Percentiles rank a stretch among this genome's conserved stretches.
These are phyloP conservation scores for Saturnia pavonia DNA, from an alignment of 2,888 invertebrate species.

Conservation along the genomic window DNA sequence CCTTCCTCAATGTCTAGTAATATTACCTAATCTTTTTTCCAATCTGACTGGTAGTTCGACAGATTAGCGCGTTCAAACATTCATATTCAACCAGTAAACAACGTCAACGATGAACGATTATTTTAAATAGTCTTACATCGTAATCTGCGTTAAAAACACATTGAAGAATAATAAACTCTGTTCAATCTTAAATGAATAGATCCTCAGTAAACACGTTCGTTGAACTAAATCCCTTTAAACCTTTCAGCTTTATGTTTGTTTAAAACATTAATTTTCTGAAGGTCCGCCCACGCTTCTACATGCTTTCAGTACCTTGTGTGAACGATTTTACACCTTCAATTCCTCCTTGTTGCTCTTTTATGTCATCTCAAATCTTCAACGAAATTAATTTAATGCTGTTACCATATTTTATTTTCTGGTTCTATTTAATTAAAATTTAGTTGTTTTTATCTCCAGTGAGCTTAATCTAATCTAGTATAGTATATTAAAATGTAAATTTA, in stretches of 20 bases:
- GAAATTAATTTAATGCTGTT: not conserved
- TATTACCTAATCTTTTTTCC: no score
- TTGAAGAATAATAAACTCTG: not conserved
- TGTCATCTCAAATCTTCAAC: not conserved
- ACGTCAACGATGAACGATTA: not conserved
- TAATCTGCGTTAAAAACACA: not conserved
- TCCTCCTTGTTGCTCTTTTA: not conserved
- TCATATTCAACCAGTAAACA: not conserved
- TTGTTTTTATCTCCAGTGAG: not conserved
- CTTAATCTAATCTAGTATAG: no score
- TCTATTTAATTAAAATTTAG: not conserved
- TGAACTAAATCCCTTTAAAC: not conserved
- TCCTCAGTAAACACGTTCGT: not conserved
- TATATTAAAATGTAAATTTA: no score
- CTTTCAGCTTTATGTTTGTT: not conserved
- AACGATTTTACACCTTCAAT: not conserved
- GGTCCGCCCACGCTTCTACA: not conserved
- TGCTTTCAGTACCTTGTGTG: no score
- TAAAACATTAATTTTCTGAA: not conserved
- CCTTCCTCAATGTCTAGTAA: no score
- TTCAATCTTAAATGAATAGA: not conserved
- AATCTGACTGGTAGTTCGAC: no score
- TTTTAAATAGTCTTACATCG: not conserved
- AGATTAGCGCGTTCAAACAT: no score
- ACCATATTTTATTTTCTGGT: not conserved